Conservation (phyloP, 2,797 vertebrate species). For the Pogonophryne albipinna region DNA sequence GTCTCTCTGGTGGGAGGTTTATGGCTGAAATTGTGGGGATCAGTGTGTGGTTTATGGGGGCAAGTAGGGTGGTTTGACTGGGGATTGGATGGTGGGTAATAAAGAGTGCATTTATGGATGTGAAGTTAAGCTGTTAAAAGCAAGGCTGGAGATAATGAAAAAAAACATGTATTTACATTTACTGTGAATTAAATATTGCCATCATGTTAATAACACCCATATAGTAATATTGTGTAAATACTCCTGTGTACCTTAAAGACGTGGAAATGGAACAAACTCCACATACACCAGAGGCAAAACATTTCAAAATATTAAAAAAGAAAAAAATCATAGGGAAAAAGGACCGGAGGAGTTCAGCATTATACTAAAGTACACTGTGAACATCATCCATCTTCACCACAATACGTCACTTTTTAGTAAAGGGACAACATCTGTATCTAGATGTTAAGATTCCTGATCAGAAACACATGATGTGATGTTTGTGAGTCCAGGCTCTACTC, state of each 20-base stretch:
- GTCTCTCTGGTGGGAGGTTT: conserved; percentile 4
- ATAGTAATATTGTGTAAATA: too few relatives aligned
- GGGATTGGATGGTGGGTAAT: neutral
- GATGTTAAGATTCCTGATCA: neutral
- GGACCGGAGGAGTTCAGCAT: neutral
- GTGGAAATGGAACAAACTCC: neutral
- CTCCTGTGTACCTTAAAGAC: neutral
- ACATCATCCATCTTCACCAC: neutral
- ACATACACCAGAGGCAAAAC: neutral
- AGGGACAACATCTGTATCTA: neutral
- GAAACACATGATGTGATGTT: neutral
- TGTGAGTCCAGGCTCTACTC: neutral
- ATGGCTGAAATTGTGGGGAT: conserved; percentile 12
- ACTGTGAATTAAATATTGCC: too few relatives aligned
- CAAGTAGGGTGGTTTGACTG: neutral
- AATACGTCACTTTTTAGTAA: neutral
- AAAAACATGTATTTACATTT: too few relatives aligned
- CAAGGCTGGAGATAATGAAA: neutral
- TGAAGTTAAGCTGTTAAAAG: conserved; percentile 5
- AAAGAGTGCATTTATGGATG: conserved; percentile 1
- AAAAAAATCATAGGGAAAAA: neutral
- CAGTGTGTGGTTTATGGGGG: neutral
- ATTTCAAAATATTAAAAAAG: neutral
- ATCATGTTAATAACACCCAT: too few relatives aligned
- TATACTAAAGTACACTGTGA: neutral